Evolutionary conservation across 2,113 vertebrate species (phyloP).

Genomic region (Dromiciops gliroides): DNA sequence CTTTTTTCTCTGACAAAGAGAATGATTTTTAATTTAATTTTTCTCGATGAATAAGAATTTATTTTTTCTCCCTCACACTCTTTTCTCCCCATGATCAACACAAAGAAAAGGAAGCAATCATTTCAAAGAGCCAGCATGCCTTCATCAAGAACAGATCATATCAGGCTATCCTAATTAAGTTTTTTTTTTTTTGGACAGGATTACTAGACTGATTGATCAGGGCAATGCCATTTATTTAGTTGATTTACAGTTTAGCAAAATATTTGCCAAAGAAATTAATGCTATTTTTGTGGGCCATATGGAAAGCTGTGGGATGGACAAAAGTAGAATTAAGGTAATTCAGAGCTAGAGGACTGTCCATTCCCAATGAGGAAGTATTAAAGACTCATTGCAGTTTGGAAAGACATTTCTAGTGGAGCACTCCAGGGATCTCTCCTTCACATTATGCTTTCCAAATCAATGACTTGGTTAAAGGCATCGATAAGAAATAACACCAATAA

Average conservation of each 20-base stretch:
- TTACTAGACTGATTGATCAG: not conserved
- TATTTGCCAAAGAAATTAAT: not conserved
- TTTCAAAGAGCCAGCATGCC: not conserved
- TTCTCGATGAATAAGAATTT: not conserved
- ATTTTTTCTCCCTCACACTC: not conserved
- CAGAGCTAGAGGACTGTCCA: not conserved
- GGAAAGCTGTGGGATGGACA: not conserved
- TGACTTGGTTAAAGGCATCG: not conserved
- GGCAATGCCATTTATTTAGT: not conserved
- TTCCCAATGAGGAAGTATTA: not conserved
- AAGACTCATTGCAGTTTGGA: not conserved
- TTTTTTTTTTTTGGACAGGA: not conserved
- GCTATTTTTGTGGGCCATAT: not conserved
- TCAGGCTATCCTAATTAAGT: not conserved
- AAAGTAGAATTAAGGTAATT: not conserved
- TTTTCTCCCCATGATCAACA: not conserved
- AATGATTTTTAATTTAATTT: not conserved
- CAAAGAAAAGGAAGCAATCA: not conserved
- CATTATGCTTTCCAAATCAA: not conserved
- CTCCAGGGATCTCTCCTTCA: not conserved
- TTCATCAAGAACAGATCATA: not conserved
- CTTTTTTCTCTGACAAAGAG: not conserved
- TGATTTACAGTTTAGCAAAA: not conserved
- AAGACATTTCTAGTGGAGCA: not conserved
- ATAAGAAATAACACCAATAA: not conserved